phyloP scores from a whole-genome alignment of 2,113 vertebrate species.

The Nycticorax nycticorax region DNA sequence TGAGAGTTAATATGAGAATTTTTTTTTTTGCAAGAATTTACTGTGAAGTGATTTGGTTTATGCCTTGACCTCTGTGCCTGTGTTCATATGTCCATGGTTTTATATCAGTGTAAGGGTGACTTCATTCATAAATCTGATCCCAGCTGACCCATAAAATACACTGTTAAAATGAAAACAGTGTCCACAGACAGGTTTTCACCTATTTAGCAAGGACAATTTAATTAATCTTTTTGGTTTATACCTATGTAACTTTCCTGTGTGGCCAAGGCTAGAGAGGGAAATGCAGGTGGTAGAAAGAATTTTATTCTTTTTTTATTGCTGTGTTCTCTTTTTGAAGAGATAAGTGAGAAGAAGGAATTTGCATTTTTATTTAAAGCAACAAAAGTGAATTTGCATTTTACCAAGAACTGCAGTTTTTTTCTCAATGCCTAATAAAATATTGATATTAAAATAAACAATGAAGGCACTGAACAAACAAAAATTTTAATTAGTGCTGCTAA shows the following conservation, averaged over 20 bases:
- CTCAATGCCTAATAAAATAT: slow-evolving; percentile 68
- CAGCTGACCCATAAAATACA: background rate
- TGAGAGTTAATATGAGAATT: background rate
- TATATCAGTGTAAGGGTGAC: background rate
- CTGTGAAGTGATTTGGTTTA: background rate
- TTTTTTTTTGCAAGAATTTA: background rate
- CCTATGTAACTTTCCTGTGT: background rate
- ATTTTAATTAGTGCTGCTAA: slow-evolving; percentile 58
- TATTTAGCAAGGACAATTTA: background rate
- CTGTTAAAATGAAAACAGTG: background rate
- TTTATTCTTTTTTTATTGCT: background rate
- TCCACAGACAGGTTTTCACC: background rate
- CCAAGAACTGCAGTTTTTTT: slow-evolving; percentile 57
- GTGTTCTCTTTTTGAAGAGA: slow-evolving; percentile 43
- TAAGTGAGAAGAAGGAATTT: slow-evolving; percentile 66
- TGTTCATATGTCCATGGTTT: background rate
- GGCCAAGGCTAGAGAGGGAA: background rate
- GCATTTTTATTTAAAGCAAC: slow-evolving; percentile 73
- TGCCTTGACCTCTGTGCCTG: background rate
- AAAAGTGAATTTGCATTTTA: slow-evolving; percentile 68
- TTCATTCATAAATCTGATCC: background rate
- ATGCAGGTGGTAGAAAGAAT: background rate
- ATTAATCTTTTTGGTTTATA: background rate
- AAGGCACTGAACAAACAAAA: slow-evolving; percentile 52
- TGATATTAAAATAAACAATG: slow-evolving; percentile 64